Base-by-base conservation (phyloP, 2,113 vertebrate genomes). In the Callocephalon fimbriatum region DNA sequence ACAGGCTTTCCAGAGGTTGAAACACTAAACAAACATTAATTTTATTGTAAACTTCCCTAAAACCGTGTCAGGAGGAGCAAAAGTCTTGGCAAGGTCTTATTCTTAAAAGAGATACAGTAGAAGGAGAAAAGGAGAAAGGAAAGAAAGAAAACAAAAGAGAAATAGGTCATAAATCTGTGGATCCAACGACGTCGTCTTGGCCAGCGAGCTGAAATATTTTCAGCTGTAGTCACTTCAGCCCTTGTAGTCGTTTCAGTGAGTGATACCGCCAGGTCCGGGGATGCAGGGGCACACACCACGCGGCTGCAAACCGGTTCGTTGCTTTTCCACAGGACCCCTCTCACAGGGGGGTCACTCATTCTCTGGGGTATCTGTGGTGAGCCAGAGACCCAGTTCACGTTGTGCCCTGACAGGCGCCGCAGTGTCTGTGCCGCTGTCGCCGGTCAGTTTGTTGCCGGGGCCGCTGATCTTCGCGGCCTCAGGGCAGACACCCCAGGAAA, bases 131-230 rank as follows among this genome's bases (percentile, higher is more conserved):
- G 12, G 32, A n/a, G 54, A 58, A 56, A 56, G 20, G 54, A 56
- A 32, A 56, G 53, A 32, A 32, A n/a, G 12, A 58, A 58, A 32
- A 31, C 16, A 18, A 54, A 54, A 54, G 7, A 54, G 20, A 22
- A n/a, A 8, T 20, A 58, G 32, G 8, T 58, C 54, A n/a, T n/a
- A n/a, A 58, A 21, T 14, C 54, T n/a, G 19, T 58, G 54, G 8
- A 14, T n/a, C 3, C 54, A 58, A n/a, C 8, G 6, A n/a, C 0
- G 8, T 58, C 4, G 6, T 58, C 32, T n/a, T 12, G 8, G 54
- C n/a, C 32, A 14, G 32, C 20, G 1, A 58, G 54, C 9, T 58
- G 32, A 58, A 58, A 58, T n/a, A 21, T 32, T 56, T 56, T 21
- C 54, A 56, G 31, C 54, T 21, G 54, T 14, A 56, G 54, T 14